Percentiles rank a stretch among this genome's conserved stretches.
phyloP scores from a whole-genome alignment of 2,888 invertebrate genomes.

The Epinotia demarniana region DNA sequence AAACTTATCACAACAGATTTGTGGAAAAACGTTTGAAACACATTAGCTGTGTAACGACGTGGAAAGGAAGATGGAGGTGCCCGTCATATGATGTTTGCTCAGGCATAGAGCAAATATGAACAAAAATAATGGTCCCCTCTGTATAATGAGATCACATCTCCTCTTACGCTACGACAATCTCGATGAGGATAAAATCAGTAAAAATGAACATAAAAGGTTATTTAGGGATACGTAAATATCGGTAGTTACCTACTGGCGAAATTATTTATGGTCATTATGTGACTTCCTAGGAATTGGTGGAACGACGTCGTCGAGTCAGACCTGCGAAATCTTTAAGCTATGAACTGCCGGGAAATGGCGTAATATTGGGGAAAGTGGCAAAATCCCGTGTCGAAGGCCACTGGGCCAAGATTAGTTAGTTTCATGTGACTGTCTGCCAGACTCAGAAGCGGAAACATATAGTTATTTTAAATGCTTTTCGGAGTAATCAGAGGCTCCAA shows the following conservation, averaged over 20 bases:
- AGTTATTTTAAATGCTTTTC: background rate
- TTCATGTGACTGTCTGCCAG: too few relatives aligned
- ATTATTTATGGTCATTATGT: too few relatives aligned
- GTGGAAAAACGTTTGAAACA: constrained; percentile 11
- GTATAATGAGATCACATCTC: constrained; percentile 42
- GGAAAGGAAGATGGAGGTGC: constrained; percentile 29
- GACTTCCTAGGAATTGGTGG: too few relatives aligned
- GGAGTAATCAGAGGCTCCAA: background rate
- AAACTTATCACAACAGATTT: background rate
- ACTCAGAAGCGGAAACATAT: too few relatives aligned
- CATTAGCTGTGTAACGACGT: constrained; percentile 30
- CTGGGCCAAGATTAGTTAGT: too few relatives aligned
- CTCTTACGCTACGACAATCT: constrained; percentile 19
- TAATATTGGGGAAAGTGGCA: too few relatives aligned
- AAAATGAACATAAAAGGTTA: constrained; percentile 23
- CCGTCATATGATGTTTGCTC: constrained; percentile 33
- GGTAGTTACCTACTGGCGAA: too few relatives aligned
- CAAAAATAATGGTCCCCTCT: constrained; percentile 36
- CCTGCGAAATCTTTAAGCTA: too few relatives aligned
- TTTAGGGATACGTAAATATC: background rate
- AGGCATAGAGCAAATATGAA: constrained; percentile 41
- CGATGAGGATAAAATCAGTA: constrained; percentile 35
- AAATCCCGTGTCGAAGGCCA: too few relatives aligned
- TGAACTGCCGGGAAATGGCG: too few relatives aligned
- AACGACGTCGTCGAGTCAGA: too few relatives aligned